phyloP scores from a whole-genome alignment of 2,113 vertebrate species.

The Lanius ludovicianus region DNA sequence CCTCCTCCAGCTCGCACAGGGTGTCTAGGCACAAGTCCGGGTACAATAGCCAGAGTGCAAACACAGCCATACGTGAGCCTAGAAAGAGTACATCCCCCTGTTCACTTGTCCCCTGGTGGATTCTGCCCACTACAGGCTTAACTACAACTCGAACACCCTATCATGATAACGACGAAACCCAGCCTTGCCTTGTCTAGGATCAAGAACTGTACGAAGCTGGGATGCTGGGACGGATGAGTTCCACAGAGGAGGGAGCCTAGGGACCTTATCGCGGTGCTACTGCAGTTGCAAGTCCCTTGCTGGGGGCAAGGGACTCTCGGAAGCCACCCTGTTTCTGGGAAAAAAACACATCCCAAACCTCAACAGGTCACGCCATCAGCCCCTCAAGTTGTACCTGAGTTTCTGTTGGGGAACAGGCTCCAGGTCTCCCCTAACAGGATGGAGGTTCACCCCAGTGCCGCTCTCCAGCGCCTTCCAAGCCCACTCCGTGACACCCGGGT shows the following conservation, averaged over 20 bases:
- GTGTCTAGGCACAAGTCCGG: not conserved
- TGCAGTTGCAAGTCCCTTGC: not conserved
- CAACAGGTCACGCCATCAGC: not conserved
- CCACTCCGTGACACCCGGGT: not conserved
- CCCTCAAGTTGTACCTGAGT: not conserved
- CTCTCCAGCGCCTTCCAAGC: not conserved
- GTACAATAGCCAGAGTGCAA: not conserved
- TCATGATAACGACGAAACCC: not conserved
- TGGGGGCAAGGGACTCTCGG: not conserved
- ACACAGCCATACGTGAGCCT: rapidly evolving
- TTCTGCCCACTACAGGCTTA: not conserved
- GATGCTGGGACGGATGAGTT: not conserved
- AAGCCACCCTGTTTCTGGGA: not conserved
- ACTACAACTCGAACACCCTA: not conserved
- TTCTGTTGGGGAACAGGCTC: not conserved
- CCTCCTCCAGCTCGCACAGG: not conserved
- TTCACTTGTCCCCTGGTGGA: not conserved
- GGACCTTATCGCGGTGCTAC: not conserved
- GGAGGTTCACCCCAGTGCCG: rapidly evolving
- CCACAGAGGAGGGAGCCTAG: not conserved
- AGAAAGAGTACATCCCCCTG: no score
- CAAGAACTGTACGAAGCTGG: rapidly evolving
- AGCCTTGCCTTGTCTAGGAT: not conserved
- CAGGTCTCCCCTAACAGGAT: rapidly evolving
- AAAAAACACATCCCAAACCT: not conserved